Conservation (phyloP, 2,797 vertebrate genomes). For the Poeciliopsis presidionis region DNA sequence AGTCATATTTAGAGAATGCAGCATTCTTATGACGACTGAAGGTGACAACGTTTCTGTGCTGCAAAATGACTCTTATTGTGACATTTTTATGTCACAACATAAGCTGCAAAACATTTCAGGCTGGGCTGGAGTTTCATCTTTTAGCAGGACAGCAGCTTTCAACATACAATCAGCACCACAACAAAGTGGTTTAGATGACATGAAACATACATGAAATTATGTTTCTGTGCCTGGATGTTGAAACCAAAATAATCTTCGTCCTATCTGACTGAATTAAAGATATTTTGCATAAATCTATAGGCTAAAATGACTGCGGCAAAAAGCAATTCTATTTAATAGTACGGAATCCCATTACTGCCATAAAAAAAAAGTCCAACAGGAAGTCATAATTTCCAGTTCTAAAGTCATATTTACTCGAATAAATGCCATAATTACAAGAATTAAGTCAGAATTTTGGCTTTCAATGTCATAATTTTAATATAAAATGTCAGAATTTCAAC, state of each 20-base stretch:
- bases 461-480: too few relatives aligned
- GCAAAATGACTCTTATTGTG: too few relatives aligned
- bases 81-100: not conserved
- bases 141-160: not conserved
- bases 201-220: not conserved
- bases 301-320: not conserved
- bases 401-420: too few relatives aligned
- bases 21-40: too few relatives aligned
- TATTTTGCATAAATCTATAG: not conserved
- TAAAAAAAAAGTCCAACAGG: too few relatives aligned
- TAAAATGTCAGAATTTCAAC: too few relatives aligned
- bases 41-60: too few relatives aligned
- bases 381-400: too few relatives aligned
- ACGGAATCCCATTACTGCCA: too few relatives aligned
- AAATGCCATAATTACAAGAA: too few relatives aligned
- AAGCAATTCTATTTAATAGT: not conserved
- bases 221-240: not conserved
- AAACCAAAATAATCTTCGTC: not conserved
- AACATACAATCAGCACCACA: not conserved
- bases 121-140: not conserved
- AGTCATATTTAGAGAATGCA: too few relatives aligned
- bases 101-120: not conserved
- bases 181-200: not conserved
- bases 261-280: not conserved
- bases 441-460: too few relatives aligned